phyloP scores from a whole-genome alignment of 2,113 vertebrate genomes.

The Anolis sagrei region DNA sequence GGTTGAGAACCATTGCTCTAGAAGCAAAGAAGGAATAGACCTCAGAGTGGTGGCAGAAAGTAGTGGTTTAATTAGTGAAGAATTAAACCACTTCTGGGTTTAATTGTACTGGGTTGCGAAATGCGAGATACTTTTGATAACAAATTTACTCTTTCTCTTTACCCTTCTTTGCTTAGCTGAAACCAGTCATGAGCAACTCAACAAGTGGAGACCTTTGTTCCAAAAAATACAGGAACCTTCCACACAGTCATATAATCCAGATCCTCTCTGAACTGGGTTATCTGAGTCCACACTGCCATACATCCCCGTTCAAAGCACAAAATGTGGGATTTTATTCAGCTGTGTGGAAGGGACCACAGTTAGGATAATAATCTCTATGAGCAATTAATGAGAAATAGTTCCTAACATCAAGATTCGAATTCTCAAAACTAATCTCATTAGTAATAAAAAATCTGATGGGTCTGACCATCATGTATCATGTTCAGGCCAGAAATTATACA shows the following conservation, averaged over 20 bases:
- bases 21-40: not conserved
- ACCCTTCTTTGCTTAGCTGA: not conserved
- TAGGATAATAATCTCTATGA: not conserved
- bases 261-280: too few relatives aligned
- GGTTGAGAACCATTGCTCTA: too few relatives aligned
- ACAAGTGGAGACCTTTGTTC: not conserved
- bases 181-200: not conserved
- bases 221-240: not conserved
- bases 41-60: not conserved
- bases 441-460: not conserved
- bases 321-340: too few relatives aligned
- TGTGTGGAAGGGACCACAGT: too few relatives aligned
- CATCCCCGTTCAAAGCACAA: too few relatives aligned
- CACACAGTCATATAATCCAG: too few relatives aligned
- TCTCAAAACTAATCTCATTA: constrained; percentile 1
- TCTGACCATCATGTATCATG: not conserved
- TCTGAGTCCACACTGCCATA: too few relatives aligned
- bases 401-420: not conserved
- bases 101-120: not conserved
- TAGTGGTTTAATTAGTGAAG: not conserved
- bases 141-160: not conserved
- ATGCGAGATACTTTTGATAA: not conserved
- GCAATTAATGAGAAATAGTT: not conserved
- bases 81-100: too few relatives aligned
- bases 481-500: not conserved